Base-by-base conservation (phyloP, 1,140 invertebrate genomes). In the Carcinoscorpius rotundicauda region DNA sequence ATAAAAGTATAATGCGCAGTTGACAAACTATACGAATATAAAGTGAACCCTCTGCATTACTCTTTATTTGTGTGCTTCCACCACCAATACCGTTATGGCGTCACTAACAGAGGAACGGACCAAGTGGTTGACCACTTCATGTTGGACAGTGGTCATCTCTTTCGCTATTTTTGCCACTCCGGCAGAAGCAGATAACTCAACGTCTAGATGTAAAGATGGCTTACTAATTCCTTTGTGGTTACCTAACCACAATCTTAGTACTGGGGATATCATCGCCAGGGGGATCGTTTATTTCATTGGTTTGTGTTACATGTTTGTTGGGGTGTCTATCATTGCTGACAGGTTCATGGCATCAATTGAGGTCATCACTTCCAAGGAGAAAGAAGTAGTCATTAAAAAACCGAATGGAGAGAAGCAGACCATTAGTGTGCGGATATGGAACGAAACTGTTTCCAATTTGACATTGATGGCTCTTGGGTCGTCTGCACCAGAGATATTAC, bases 321-420 rank as follows among this genome's bases (percentile, higher is more conserved):
- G 97, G 52, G 95, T 99, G 4, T 98, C 95, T 66, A 98, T 99
- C 74, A 88, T 98, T 52, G 95, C 95, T 50, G 97, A 99, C 77
- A 85, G 94, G 10, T 98, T 98, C 78, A 98, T 99, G 96, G 92
- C 93, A 4, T 88, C 94, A 66, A 98, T 99, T 76, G 96, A 98
- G 82, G 95, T 98, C 64, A 99, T 99, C 74, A 99, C 97, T 5
- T 97, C 93, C 3, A 88, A 94, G 76, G 94, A 97, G 75, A 89
- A 91, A 70, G 91, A 95, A 76, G 84, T 84, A 3, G 83, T 85
- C 66, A 85, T 96, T 8, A 87, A 89, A 68, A 87, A 87, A 61
- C 75, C 81, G 51, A 85, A 87, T 71, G 90, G 89, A 50, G 87
- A 90, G 61, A 87, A 85, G 51, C 89, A 93, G 68, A 87, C 91